Evolutionary conservation across 2,797 vertebrate species (phyloP).

Genomic region (Schizopygopsis pylzovi): DNA sequence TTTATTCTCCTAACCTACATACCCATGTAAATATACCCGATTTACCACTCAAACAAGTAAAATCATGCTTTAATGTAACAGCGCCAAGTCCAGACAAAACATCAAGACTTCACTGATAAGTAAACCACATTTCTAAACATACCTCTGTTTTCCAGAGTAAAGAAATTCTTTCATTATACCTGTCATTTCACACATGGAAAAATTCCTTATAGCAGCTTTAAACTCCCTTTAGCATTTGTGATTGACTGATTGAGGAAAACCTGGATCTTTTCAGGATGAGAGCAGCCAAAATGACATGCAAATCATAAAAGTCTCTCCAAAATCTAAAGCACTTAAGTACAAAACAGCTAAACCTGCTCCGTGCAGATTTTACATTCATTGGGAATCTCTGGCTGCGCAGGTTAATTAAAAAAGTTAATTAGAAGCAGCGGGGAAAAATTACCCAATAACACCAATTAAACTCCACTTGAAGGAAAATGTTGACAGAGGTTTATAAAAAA

Average conservation of each 20-base stretch:
- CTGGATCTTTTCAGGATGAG: constrained; percentile 53
- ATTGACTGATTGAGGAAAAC: constrained; percentile 16
- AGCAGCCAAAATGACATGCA: constrained; percentile 48
- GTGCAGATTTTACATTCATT: constrained; percentile 29
- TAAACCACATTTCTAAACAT: background rate
- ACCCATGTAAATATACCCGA: background rate
- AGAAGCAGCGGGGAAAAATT: constrained; percentile 24
- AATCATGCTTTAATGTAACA: background rate
- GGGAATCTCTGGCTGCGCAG: constrained; percentile 22
- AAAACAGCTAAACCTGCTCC: background rate
- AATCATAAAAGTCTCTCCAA: constrained; percentile 14
- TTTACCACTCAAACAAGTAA: constrained; percentile 19
- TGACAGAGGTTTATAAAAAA: background rate
- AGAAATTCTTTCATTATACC: background rate
- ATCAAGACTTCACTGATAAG: background rate
- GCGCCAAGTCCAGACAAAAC: background rate
- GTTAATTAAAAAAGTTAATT: constrained; percentile 27
- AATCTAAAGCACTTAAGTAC: background rate
- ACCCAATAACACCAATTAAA: constrained; percentile 37
- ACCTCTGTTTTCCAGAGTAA: background rate
- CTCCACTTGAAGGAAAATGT: constrained; percentile 16
- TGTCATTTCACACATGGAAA: background rate
- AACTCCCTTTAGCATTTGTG: background rate
- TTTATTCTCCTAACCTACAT: constrained; percentile 5
- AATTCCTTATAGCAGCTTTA: background rate